Percentiles rank a stretch among this genome's conserved stretches.
phyloP scores from a whole-genome alignment of 2,888 invertebrate genomes.

The Drosophila longiperda region DNA sequence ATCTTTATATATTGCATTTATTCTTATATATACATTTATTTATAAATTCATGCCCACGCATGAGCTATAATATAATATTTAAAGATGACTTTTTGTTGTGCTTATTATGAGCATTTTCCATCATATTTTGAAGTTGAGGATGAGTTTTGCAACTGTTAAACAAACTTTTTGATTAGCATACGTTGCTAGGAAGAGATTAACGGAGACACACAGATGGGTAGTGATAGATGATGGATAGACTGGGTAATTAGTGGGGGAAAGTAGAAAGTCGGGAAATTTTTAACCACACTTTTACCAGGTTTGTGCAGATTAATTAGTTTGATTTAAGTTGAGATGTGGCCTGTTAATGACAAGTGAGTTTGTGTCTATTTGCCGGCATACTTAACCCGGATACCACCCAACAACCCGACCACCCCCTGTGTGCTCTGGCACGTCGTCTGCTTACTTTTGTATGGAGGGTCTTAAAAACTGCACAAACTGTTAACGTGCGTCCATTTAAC shows the following conservation, averaged over 20 bases:
- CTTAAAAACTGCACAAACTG: constrained; percentile 61
- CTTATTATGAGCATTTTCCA: neutral
- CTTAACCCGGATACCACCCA: neutral
- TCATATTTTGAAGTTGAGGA: neutral
- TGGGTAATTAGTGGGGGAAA: neutral
- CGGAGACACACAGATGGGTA: neutral
- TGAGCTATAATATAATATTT: neutral
- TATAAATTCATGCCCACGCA: neutral
- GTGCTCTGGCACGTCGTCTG: constrained; percentile 7
- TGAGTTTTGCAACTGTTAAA: constrained; percentile 22
- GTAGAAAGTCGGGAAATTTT: constrained; percentile 17
- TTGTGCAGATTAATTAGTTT: constrained; percentile 74
- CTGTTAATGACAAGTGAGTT: constrained; percentile 46
- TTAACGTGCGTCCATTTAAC: constrained; percentile 75
- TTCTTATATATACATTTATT: neutral
- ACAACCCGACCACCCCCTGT: neutral
- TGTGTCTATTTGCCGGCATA: constrained; percentile 42
- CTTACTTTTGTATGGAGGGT: constrained; percentile 29
- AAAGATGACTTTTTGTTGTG: neutral
- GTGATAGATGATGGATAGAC: neutral
- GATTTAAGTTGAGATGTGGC: constrained; percentile 67
- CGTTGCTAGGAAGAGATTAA: neutral
- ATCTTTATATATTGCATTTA: neutral
- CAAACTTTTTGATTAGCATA: constrained; percentile 45
- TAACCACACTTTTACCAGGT: constrained; percentile 56